These are phyloP conservation scores for Pachyuromys duprasi DNA, from an alignment of 2,797 vertebrate species.

Conservation along the genomic window DNA sequence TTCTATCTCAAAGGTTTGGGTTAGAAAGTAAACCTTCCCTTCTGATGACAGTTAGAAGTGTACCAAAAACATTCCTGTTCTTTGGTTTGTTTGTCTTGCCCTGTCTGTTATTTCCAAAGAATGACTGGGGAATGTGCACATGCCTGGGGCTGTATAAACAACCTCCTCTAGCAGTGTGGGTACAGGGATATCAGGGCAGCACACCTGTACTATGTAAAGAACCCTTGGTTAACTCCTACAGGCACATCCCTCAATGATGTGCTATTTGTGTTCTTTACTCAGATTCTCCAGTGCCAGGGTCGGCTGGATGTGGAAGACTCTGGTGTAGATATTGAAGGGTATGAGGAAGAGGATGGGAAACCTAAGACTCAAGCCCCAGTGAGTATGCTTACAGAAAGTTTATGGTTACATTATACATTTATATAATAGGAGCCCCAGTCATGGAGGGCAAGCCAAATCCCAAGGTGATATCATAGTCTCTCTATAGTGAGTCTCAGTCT, in stretches of 20 bases:
- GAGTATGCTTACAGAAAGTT: conserved; percentile 86
- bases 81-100: conserved; percentile 39
- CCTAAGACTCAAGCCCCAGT: conserved; percentile 97
- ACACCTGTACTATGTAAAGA: conserved; percentile 54
- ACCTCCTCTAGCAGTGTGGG: conserved; percentile 51
- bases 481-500: conserved; percentile 37
- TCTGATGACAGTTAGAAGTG: conserved; percentile 28
- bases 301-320: no score
- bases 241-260: conserved; percentile 75
- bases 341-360: conserved; percentile 92
- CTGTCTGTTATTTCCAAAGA: conserved; percentile 62
- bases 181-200: conserved; percentile 55
- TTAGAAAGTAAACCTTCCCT: conserved; percentile 27
- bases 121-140: conserved; percentile 38
- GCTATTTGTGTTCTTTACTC: no score
- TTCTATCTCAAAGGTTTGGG: background rate
- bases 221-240: conserved; percentile 60
- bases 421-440: conserved; percentile 58
- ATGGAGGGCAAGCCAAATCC: conserved; percentile 64
- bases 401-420: conserved; percentile 66
- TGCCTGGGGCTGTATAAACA: conserved; percentile 52
- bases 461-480: conserved; percentile 33
- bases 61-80: conserved; percentile 41
- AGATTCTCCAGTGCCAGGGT: no score
- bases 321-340: no score